A percentile compares a stretch with the other conserved stretches of the same genome.
These are phyloP conservation scores for Eumeta japonica DNA, from an alignment of 1,140 invertebrate genomes.

Conservation along the genomic window DNA sequence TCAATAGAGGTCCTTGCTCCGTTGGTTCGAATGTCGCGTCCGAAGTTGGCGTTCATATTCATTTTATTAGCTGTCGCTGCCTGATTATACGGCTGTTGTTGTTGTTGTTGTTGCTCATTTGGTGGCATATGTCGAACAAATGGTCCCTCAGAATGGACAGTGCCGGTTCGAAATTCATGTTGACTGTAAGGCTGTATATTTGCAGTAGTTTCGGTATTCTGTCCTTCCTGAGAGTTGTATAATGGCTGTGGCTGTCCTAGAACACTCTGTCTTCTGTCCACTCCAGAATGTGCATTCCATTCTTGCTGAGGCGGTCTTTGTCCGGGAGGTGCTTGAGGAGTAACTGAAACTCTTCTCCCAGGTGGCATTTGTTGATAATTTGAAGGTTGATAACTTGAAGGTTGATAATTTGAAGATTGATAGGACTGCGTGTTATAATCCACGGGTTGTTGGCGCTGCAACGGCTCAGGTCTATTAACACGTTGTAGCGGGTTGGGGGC, in stretches of 20 bases:
- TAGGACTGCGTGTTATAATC: conserved; percentile 10
- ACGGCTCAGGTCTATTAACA: conserved; percentile 18
- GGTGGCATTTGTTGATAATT: too few relatives aligned
- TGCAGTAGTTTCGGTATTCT: too few relatives aligned
- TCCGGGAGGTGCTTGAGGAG: conserved; percentile 24
- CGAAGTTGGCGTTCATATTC: too few relatives aligned
- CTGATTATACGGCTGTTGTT: conserved; percentile 18
- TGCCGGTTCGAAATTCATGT: conserved; percentile 35
- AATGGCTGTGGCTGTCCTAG: conserved; percentile 36
- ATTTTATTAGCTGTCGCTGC: conserved; percentile 16
- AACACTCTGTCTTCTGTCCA: conserved; percentile 35
- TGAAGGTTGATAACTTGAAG: conserved; percentile 9
- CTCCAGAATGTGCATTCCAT: conserved; percentile 32
- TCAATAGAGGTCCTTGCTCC: conserved; percentile 64
- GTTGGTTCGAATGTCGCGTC: conserved; percentile 36
- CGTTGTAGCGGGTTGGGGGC: conserved; percentile 17
- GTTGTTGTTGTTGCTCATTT: conserved; percentile 25
- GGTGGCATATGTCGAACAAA: conserved; percentile 19
- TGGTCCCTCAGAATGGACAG: conserved; percentile 34
- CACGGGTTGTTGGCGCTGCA: conserved; percentile 33
- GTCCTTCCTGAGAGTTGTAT: conserved; percentile 30
- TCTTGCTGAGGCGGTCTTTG: conserved; percentile 32
- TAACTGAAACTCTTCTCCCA: conserved; percentile 29
- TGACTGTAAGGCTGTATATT: too few relatives aligned
- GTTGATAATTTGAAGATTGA: conserved; percentile 27